These are phyloP conservation scores for Poeciliopsis presidionis DNA, from an alignment of 2,797 vertebrate genomes.

Conservation along the genomic window DNA sequence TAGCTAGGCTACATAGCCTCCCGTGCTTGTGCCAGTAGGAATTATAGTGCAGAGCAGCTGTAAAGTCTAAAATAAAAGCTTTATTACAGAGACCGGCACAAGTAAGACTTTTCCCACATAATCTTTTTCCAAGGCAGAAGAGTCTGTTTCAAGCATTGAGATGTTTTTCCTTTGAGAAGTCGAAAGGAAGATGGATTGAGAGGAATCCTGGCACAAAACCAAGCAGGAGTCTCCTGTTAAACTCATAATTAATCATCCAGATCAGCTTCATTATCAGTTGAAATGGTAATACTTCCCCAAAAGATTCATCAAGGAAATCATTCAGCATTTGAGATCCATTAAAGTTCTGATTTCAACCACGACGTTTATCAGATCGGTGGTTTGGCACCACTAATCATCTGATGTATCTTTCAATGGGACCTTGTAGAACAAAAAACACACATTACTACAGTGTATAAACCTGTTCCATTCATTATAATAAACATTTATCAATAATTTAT, in stretches of 20 bases:
- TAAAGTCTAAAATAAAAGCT: conserved; percentile 70
- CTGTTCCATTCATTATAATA: background rate
- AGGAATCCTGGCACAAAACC: background rate
- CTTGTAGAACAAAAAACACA: background rate
- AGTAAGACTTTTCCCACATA: conserved; percentile 43
- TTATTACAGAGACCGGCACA: conserved; percentile 63
- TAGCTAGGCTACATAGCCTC: conserved; percentile 38
- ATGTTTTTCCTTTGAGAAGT: background rate
- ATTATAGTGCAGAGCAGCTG: conserved; percentile 73
- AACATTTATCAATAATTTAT: background rate
- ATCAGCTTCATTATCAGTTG: background rate
- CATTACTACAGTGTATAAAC: too few species aligned
- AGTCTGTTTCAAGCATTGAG: background rate
- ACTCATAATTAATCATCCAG: background rate
- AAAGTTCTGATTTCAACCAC: background rate
- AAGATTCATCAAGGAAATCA: background rate
- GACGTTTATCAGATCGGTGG: background rate
- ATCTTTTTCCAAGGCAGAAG: conserved; percentile 23
- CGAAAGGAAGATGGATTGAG: background rate
- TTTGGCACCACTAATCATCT: background rate
- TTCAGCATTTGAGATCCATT: background rate
- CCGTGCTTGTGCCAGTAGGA: conserved; percentile 50
- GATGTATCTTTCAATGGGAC: background rate
- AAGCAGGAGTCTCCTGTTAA: background rate
- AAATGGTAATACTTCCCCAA: background rate